A percentile compares a stretch with the other conserved stretches of the same genome.
Evolutionary conservation across 2,888 invertebrate species (phyloP).

Genomic region (Sepiola atlantica): DNA sequence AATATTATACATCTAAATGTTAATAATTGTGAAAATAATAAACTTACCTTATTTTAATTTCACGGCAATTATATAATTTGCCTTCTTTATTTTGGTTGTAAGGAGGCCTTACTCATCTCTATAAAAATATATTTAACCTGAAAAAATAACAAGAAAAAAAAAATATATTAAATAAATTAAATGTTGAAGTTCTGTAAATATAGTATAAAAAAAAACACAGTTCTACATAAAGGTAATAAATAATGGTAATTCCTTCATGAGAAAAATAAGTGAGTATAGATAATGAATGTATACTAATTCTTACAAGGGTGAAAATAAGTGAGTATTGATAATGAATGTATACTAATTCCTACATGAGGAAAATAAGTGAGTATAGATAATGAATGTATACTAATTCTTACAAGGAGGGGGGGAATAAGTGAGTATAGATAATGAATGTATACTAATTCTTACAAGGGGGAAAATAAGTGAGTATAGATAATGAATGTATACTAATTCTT

Average conservation of each 20-base stretch:
- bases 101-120: neutral
- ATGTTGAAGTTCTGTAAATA: neutral
- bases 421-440: too few relatives aligned
- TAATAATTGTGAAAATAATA: too few relatives aligned
- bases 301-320: neutral
- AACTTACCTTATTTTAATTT: neutral
- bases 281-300: neutral
- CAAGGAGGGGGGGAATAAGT: too few relatives aligned
- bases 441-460: neutral
- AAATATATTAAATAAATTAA: neutral
- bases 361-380: too few relatives aligned
- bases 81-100: neutral
- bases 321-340: too few relatives aligned
- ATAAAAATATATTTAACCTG: constrained; percentile 32
- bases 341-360: neutral
- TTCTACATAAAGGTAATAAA: neutral
- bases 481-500: neutral
- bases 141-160: neutral
- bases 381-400: neutral
- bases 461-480: too few relatives aligned
- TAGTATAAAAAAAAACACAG: neutral
- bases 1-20: too few relatives aligned
- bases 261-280: too few relatives aligned
- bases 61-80: neutral
- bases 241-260: neutral